Conservation (phyloP, 2,888 invertebrate genomes). For the Xestia xanthographa region DNA sequence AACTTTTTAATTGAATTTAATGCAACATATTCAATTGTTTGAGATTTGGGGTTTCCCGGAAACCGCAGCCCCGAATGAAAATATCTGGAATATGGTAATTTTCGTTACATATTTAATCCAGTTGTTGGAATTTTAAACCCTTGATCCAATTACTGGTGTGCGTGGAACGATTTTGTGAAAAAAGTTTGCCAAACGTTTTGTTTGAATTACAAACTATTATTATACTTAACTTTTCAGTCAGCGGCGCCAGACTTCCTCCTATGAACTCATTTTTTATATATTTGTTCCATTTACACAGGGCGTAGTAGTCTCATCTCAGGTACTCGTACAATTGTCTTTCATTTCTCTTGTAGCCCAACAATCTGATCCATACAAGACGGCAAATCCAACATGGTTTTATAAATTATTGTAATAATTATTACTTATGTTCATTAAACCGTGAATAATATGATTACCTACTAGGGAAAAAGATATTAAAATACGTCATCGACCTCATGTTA, state of each 20-base stretch:
- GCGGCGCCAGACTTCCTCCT: not conserved
- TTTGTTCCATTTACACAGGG: too few species aligned
- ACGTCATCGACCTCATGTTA: not conserved
- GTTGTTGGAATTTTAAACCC: constrained; percentile 24
- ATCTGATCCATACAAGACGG: not conserved
- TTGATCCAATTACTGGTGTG: constrained; percentile 30
- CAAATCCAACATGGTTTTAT: not conserved
- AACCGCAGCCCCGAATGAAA: constrained; percentile 8
- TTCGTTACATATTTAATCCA: constrained; percentile 4
- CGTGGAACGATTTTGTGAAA: constrained; percentile 7
- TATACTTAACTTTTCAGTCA: not conserved
- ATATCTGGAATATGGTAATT: constrained; percentile 10
- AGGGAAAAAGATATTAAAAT: not conserved
- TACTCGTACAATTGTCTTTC: not conserved
- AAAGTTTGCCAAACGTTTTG: not conserved
- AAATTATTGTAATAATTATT: not conserved
- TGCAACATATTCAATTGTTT: constrained; percentile 30
- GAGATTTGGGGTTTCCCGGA: not conserved
- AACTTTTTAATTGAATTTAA: constrained; percentile 35
- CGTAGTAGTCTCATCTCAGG: not conserved
- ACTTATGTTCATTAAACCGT: not conserved
- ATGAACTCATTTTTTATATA: too few species aligned
- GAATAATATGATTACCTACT: not conserved
- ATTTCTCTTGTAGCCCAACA: not conserved
- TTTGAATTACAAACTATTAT: constrained; percentile 10